phyloP scores from a whole-genome alignment of 2,113 vertebrate genomes.

The Cyprinodon brontotheroides region DNA sequence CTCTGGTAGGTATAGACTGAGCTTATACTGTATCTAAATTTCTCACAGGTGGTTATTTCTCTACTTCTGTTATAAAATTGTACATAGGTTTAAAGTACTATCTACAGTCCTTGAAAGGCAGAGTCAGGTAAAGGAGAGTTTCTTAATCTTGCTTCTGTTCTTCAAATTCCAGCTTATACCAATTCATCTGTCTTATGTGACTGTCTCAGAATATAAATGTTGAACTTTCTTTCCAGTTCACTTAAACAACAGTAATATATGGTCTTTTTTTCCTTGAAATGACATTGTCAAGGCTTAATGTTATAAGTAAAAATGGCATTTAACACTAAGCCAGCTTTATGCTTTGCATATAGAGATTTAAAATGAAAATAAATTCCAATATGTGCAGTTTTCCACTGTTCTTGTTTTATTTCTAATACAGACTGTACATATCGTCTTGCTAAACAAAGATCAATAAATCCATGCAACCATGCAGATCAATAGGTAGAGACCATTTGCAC shows the following conservation, averaged over 20 bases:
- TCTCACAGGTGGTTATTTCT: constrained; percentile 49
- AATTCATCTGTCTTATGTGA: constrained; percentile 8
- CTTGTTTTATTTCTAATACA: constrained; percentile 28
- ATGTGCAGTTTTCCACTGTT: constrained; percentile 47
- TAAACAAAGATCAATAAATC: constrained; percentile 73
- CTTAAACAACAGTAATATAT: constrained; percentile 20
- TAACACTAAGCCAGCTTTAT: background rate
- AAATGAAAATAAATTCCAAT: constrained; percentile 54
- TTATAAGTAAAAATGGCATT: constrained; percentile 23
- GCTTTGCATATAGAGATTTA: constrained; percentile 33
- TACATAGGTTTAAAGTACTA: constrained; percentile 4
- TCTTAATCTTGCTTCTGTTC: constrained; percentile 47
- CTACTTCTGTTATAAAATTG: constrained; percentile 35
- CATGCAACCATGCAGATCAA: constrained; percentile 25
- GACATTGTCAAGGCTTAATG: constrained; percentile 22
- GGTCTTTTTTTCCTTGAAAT: constrained; percentile 40
- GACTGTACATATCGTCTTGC: constrained; percentile 51
- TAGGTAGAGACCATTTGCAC: constrained; percentile 36
- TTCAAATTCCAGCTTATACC: constrained; percentile 14
- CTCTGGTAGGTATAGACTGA: constrained; percentile 46
- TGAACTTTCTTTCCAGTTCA: constrained; percentile 18
- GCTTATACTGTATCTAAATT: constrained; percentile 31
- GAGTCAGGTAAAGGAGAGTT: constrained; percentile 26
- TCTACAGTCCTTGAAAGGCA: constrained; percentile 21
- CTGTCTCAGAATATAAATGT: background rate